These are phyloP conservation scores for Mastomys natalensis DNA, from an alignment of 2,113 vertebrate genomes.

Conservation along the genomic window DNA sequence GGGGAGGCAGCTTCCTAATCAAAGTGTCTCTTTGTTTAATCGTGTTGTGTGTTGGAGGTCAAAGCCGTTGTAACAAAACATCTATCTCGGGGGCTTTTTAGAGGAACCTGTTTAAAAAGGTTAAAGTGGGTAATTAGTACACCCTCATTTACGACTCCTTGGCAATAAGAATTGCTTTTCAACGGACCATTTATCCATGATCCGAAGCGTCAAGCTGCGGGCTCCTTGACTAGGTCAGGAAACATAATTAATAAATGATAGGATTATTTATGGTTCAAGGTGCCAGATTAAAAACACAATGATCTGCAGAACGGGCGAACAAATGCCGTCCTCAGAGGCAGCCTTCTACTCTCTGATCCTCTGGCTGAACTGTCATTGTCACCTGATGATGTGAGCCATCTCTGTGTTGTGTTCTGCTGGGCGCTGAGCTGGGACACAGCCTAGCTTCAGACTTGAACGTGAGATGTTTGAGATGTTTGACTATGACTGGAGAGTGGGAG, in stretches of 20 bases:
- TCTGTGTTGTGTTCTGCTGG: slow-evolving; percentile 59
- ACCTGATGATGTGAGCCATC: slow-evolving; percentile 72
- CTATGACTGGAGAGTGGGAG: slow-evolving; percentile 47
- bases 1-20: slow-evolving; percentile 74
- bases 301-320: slow-evolving; percentile 82
- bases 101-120: slow-evolving; percentile 88
- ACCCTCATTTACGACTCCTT: slow-evolving; percentile 87
- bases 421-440: slow-evolving; percentile 63
- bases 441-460: slow-evolving; percentile 57
- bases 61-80: slow-evolving; percentile 87
- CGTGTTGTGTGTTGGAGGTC: slow-evolving; percentile 85
- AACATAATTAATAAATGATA: slow-evolving; percentile 91
- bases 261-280: slow-evolving; percentile 90
- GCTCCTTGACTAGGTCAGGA: slow-evolving; percentile 88
- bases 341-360: slow-evolving; percentile 82
- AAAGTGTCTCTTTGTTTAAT: slow-evolving; percentile 84
- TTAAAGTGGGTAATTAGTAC: slow-evolving; percentile 90
- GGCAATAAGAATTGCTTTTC: slow-evolving; percentile 89
- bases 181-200: slow-evolving; percentile 88
- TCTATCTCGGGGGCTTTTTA: slow-evolving; percentile 86
- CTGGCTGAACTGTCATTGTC: slow-evolving; percentile 79
- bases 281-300: slow-evolving; percentile 87
- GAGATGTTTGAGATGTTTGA: neutral
- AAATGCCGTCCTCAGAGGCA: neutral
- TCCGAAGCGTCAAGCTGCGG: slow-evolving; percentile 85